Percentiles rank a stretch among this genome's conserved stretches.
Conservation (phyloP, 2,113 vertebrate genomes). For the Phainopepla nitens region DNA sequence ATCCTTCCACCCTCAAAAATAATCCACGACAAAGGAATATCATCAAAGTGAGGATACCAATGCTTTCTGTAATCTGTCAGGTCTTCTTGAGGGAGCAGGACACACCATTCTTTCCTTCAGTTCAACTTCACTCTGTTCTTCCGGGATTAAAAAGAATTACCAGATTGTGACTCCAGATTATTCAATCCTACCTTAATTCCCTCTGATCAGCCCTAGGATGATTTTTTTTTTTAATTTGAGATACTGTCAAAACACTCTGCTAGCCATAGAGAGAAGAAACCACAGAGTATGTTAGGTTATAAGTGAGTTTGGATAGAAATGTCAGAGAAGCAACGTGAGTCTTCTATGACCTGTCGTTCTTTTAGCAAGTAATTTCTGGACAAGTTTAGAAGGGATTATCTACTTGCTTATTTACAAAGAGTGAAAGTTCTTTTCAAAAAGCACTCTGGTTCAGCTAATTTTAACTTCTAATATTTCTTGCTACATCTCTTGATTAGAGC, state of each 20-base stretch:
- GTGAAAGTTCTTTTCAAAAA: neutral
- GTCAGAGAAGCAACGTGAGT: neutral
- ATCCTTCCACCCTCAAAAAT: constrained; percentile 6
- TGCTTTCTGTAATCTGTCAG: neutral
- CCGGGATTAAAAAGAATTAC: neutral
- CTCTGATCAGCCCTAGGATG: neutral
- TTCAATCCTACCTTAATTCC: neutral
- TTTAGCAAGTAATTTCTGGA: neutral
- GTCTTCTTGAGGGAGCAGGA: neutral
- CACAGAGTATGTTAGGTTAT: neutral
- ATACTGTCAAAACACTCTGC: neutral
- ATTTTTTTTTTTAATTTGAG: neutral
- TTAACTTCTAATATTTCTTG: neutral
- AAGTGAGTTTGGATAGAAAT: neutral
- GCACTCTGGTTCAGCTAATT: neutral
- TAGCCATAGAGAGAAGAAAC: neutral
- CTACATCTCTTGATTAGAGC: neutral
- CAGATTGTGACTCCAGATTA: neutral
- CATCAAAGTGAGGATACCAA: neutral
- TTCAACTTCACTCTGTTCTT: neutral
- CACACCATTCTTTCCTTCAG: neutral
- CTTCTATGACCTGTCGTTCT: neutral
- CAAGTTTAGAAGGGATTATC: neutral
- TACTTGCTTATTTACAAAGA: neutral
- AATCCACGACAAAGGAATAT: neutral